phyloP scores from a whole-genome alignment of 1,140 invertebrate genomes.

The Drosophila sp. region DNA sequence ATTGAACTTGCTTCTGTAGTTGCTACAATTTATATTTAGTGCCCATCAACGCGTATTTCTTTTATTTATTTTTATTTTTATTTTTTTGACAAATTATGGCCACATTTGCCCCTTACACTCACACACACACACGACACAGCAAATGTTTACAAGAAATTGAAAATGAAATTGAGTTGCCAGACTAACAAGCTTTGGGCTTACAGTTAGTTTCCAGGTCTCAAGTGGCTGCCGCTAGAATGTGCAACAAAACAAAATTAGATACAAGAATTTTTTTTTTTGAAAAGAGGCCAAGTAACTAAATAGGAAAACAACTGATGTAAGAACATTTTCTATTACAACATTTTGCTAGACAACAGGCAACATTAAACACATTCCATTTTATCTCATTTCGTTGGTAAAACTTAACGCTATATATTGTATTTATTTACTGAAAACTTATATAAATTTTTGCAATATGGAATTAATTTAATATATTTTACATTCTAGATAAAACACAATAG shows the following conservation, averaged over 20 bases:
- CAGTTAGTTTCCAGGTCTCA: slow-evolving; percentile 27
- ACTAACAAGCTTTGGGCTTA: slow-evolving; percentile 66
- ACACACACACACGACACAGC: slow-evolving; percentile 16
- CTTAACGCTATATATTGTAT: no score
- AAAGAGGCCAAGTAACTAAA: background rate
- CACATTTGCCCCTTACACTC: slow-evolving; percentile 47
- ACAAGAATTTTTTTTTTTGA: background rate
- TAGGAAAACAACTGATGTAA: background rate
- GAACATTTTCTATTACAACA: no score
- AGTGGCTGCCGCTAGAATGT: slow-evolving; percentile 37
- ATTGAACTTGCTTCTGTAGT: slow-evolving; percentile 9
- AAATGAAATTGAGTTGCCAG: slow-evolving; percentile 75
- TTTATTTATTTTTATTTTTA: slow-evolving; percentile 19
- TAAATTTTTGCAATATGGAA: no score
- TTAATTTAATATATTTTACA: no score
- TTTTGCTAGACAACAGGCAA: no score
- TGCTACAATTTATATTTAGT: slow-evolving; percentile 74
- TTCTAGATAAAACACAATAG: no score
- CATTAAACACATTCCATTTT: no score
- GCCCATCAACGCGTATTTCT: slow-evolving; percentile 61
- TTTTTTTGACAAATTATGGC: slow-evolving; percentile 75
- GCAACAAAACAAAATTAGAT: slow-evolving; percentile 3
- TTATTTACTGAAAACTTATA: no score
- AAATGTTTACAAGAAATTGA: slow-evolving; percentile 63
- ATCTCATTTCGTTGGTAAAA: no score